Evolutionary conservation across 2,888 invertebrate genomes (phyloP).

Genomic region (Zaprionus obscuricornis): DNA sequence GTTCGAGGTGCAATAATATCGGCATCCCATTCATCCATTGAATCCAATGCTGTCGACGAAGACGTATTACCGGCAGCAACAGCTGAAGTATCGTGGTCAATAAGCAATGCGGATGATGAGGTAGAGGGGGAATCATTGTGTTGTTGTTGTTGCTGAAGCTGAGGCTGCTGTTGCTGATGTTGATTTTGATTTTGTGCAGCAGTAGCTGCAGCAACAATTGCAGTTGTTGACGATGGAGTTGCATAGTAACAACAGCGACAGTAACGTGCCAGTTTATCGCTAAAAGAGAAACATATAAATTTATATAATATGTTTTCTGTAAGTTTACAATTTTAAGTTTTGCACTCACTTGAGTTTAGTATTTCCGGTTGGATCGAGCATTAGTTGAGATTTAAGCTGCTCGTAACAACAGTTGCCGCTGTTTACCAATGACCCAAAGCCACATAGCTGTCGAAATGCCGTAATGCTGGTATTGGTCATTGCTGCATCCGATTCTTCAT

Average conservation of each 20-base stretch:
- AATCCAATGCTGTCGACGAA: slow-evolving; percentile 84
- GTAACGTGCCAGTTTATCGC: slow-evolving; percentile 81
- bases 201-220: slow-evolving; percentile 59
- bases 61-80: slow-evolving; percentile 69
- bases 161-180: slow-evolving; percentile 70
- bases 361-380: slow-evolving; percentile 68
- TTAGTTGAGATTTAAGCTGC: slow-evolving; percentile 79
- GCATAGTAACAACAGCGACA: slow-evolving; percentile 82
- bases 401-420: slow-evolving; percentile 79
- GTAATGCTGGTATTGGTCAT: slow-evolving; percentile 82
- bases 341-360: slow-evolving; percentile 74
- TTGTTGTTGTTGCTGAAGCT: slow-evolving; percentile 62
- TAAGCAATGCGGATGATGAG: slow-evolving; percentile 84
- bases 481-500: slow-evolving; percentile 90
- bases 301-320: no score
- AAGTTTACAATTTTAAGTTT: not conserved
- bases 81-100: slow-evolving; percentile 85
- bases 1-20: slow-evolving; percentile 75
- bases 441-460: slow-evolving; percentile 73
- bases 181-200: slow-evolving; percentile 51
- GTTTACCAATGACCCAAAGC: slow-evolving; percentile 58
- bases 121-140: slow-evolving; percentile 84
- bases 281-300: slow-evolving; percentile 28
- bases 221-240: slow-evolving; percentile 59
- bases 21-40: slow-evolving; percentile 85